Percentiles rank a stretch among this genome's conserved stretches.
phyloP scores from a whole-genome alignment of 2,797 vertebrate species.

The Pangasius larnaudii region DNA sequence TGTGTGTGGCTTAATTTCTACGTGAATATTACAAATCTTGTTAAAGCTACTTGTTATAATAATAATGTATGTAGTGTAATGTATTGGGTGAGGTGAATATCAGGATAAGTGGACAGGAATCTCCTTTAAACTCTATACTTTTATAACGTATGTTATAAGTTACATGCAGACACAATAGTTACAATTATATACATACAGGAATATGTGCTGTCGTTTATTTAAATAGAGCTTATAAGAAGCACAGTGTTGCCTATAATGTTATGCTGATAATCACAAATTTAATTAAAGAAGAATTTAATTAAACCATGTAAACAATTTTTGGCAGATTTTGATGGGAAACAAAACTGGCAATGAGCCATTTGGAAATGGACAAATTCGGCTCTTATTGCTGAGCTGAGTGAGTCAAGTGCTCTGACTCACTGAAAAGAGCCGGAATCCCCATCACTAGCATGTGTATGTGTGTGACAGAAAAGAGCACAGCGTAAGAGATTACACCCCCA shows the following conservation, averaged over 20 bases:
- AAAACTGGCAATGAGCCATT: background rate
- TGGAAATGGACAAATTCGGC: background rate
- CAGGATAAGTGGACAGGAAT: background rate
- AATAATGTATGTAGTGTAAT: background rate
- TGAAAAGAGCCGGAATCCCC: constrained; percentile 13
- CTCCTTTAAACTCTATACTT: background rate
- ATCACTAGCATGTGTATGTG: constrained; percentile 12
- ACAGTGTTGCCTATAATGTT: background rate
- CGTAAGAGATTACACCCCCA: constrained; percentile 53
- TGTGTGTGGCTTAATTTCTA: background rate
- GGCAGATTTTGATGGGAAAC: background rate
- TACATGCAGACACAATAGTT: background rate
- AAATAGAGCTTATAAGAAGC: background rate
- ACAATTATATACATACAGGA: background rate
- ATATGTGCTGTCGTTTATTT: background rate
- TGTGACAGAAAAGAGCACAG: constrained; percentile 9
- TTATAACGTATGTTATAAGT: background rate
- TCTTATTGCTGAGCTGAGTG: background rate
- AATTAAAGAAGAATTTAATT: background rate
- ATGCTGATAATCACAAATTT: background rate
- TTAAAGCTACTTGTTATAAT: background rate
- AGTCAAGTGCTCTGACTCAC: background rate
- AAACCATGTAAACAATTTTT: background rate
- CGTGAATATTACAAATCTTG: background rate
- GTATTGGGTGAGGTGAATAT: background rate